Conservation (phyloP, 2,888 invertebrate species). For the Steinernema carpocapsae region DNA sequence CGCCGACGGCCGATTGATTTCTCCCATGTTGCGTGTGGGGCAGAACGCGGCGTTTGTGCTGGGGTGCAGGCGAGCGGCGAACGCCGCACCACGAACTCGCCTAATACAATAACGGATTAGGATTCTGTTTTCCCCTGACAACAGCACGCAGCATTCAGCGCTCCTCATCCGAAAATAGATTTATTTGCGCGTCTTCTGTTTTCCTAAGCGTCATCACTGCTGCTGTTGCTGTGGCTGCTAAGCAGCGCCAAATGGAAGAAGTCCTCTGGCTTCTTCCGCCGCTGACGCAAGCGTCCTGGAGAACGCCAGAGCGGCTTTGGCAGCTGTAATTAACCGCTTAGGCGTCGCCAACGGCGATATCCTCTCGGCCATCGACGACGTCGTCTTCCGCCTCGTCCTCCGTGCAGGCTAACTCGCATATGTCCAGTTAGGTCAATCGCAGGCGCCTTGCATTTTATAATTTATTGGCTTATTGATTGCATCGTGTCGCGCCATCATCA, state of each 20-base stretch:
- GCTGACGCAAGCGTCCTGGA: neutral
- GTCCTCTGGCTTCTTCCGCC: no score
- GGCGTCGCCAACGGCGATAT: conserved; percentile 20
- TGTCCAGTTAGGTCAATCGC: neutral
- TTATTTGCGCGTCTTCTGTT: neutral
- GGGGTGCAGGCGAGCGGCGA: neutral
- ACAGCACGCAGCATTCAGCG: neutral
- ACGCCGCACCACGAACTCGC: neutral
- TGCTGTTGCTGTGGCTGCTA: neutral
- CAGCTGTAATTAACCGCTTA: conserved; percentile 21
- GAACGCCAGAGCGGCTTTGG: neutral
- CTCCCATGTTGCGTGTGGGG: conserved; percentile 26
- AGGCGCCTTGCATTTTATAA: conserved; percentile 25
- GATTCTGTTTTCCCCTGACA: neutral
- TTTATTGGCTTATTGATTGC: conserved; percentile 35
- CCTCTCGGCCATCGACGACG: neutral
- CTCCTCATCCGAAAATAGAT: neutral
- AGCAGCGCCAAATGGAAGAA: no score
- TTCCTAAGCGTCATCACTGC: neutral
- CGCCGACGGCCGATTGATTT: conserved; percentile 23
- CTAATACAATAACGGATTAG: conserved; percentile 10
- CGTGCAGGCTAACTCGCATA: neutral
- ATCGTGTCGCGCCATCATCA: neutral
- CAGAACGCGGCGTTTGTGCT: no score
- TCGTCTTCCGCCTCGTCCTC: neutral